Conservation (phyloP, 2,113 vertebrate species). For the Recurvirostra avosetta region DNA sequence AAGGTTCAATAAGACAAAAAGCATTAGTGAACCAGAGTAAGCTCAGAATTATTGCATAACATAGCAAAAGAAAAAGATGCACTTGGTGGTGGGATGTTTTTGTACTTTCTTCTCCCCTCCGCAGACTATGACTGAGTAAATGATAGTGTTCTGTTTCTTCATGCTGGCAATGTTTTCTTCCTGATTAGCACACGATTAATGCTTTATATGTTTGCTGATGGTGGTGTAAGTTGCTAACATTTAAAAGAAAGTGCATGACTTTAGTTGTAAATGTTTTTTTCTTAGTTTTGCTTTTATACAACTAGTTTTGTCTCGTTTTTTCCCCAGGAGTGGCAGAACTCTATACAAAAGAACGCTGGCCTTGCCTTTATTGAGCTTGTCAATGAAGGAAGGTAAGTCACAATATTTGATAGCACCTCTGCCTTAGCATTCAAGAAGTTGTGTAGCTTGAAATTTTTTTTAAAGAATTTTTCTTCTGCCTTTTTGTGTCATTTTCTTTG, state of each 20-base stretch:
- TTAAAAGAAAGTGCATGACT: slow-evolving; percentile 47
- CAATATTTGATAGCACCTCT: not conserved
- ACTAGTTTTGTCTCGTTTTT: not conserved
- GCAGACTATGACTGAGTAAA: not conserved
- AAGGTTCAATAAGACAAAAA: not conserved
- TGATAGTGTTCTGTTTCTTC: not conserved
- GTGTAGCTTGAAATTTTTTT: not conserved
- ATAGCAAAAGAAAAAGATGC: not conserved
- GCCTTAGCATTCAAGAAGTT: not conserved
- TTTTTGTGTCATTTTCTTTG: not conserved
- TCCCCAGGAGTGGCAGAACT: slow-evolving; percentile 90
- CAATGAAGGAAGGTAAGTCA: slow-evolving; percentile 86
- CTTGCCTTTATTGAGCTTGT: slow-evolving; percentile 91
- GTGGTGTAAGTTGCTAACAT: slow-evolving; percentile 27
- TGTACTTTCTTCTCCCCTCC: not conserved
- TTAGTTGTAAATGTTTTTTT: not conserved
- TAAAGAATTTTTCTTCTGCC: not conserved
- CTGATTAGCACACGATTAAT: not conserved
- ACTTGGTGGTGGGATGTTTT: not conserved
- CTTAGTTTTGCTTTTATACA: not conserved
- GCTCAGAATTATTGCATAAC: not conserved
- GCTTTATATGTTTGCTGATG: not conserved
- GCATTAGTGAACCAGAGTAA: not conserved
- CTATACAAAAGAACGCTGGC: slow-evolving; percentile 91
- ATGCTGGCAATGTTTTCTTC: not conserved